Percentiles rank a stretch among this genome's conserved stretches.
Conservation (phyloP, 2,113 vertebrate genomes). For the Clupea harengus region DNA sequence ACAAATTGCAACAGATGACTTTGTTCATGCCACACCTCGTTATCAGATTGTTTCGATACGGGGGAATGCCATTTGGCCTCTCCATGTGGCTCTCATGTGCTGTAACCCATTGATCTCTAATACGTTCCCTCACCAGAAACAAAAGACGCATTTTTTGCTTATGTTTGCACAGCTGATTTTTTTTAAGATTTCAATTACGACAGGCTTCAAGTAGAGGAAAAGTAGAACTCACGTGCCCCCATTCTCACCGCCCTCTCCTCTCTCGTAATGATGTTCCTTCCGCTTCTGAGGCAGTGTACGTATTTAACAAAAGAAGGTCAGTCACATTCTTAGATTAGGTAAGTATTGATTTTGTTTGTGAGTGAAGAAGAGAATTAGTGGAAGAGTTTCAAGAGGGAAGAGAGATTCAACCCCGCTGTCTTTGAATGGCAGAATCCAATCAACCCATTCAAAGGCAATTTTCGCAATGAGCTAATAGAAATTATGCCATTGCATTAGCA, state of each 20-base stretch:
- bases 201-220: neutral
- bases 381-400: neutral
- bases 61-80: neutral
- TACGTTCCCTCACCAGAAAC: neutral
- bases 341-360: conserved; percentile 32
- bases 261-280: conserved; percentile 2
- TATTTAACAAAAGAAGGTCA: conserved; percentile 27
- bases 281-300: conserved; percentile 29
- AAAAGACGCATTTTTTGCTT: neutral
- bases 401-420: conserved; percentile 1
- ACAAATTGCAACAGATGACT: neutral
- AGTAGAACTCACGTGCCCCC: neutral
- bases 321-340: conserved; percentile 32
- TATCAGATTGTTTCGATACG: neutral
- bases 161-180: neutral
- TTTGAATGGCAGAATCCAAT: conserved; percentile 28
- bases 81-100: neutral
- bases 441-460: conserved; percentile 38
- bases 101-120: neutral
- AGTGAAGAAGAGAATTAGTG: conserved; percentile 12
- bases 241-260: neutral
- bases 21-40: no score
- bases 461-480: conserved; percentile 33
- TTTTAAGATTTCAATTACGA: neutral
- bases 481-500: conserved; percentile 28